Conservation (phyloP, 2,797 vertebrate species). For the Onychomys leucogaster region DNA sequence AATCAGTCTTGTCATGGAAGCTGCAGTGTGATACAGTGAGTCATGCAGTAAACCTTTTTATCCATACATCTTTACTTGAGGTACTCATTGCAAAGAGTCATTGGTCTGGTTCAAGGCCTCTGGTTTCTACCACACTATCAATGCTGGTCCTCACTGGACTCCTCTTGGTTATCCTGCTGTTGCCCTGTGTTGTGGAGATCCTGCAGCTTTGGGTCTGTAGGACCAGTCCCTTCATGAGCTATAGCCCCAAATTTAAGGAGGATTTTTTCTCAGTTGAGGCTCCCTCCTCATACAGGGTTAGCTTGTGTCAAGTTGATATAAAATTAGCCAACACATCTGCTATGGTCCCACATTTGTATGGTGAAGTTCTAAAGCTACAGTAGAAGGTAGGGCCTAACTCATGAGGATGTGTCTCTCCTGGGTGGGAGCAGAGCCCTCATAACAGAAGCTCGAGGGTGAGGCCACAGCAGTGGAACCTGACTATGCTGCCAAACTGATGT, state of each 20-base stretch:
- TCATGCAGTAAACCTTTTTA: background rate
- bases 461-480: background rate
- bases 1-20: background rate
- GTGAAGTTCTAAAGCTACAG: background rate
- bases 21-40: background rate
- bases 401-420: background rate
- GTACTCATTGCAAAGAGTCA: background rate
- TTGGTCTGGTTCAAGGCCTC: background rate
- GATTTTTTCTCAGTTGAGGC: background rate
- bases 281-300: background rate
- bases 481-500: background rate
- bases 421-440: background rate
- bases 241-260: background rate
- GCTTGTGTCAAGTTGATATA: background rate
- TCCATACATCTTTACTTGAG: background rate
- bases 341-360: background rate
- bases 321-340: background rate
- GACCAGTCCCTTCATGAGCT: background rate
- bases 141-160: background rate
- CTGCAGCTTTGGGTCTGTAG: background rate
- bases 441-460: background rate
- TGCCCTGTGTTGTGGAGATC: background rate
- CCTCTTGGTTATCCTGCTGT: background rate
- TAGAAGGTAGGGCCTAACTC: background rate
- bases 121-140: background rate